Base-by-base conservation (phyloP, 2,888 invertebrate species). In the Polyploca ridens region DNA sequence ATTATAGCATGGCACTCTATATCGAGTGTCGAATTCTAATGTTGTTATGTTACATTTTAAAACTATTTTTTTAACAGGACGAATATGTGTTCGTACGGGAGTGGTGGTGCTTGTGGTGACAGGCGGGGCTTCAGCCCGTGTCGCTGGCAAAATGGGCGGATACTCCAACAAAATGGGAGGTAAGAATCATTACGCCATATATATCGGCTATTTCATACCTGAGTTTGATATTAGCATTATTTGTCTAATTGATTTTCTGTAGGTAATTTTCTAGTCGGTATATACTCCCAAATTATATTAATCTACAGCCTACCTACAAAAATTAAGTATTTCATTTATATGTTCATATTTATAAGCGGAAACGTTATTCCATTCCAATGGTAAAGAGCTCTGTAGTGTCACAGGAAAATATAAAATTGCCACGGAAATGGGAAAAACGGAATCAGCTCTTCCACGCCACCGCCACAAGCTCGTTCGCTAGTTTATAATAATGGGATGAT, bases 141-240 rank as follows among this genome's bases (percentile, higher is more conserved):
- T 97, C 71, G 96, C 97, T 71, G 97, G 97, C 74, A 97, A 97
- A 94, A 96, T 97, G 87, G 97, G 97, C 67, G 96, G 96, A 76
- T 96, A 96, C 88, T 96, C 96, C 81, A 96, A 96, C 88, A 96
- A 96, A 84, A 96, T 95, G 88, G 96, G 96, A 90, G 96, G 97
- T 96, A 90, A 94, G 95, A 90, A 64, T 16, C 38, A 38, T 10
- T 10, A 38, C 10, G 10, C 8, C 35, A 35, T 7, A 35, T 5
- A 35, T 8, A 35, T 35, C 35, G 3, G 27, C 2, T 27, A 27
- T 27, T 35, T 4, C 8, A 1, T 38, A 38, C 8, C 38, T 8
- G 10, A 10, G 10, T 38, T 38, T 38, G 38, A 38, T 11, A 10
- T 38, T 11, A 10, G 11, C 3, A 0, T 38, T 10, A 38, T 38